Conservation (phyloP, 2,888 invertebrate species). For the Gortyna flavago region DNA sequence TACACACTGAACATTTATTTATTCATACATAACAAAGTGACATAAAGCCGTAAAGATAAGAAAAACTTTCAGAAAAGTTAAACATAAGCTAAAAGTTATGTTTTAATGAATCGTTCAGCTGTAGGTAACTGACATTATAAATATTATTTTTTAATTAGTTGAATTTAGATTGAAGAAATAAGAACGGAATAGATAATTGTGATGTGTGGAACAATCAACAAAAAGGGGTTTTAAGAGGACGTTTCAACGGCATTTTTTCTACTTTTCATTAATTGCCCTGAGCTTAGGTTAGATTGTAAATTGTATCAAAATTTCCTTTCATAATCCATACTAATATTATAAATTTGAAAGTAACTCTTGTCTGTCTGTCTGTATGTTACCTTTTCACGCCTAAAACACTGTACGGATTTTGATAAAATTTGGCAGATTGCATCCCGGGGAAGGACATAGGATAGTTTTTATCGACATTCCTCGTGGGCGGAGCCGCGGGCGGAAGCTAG, state of each 20-base stretch:
- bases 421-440: too few species aligned
- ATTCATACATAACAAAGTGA: not conserved
- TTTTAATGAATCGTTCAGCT: too few species aligned
- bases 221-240: not conserved
- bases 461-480: too few species aligned
- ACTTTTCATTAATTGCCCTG: not conserved
- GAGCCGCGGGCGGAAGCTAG: too few species aligned
- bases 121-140: fast-evolving
- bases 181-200: not conserved
- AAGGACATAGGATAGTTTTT: too few species aligned
- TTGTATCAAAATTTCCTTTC: too few species aligned
- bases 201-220: not conserved
- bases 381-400: too few species aligned
- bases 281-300: not conserved
- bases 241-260: not conserved
- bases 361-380: too few species aligned
- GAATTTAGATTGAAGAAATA: not conserved
- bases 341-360: too few species aligned
- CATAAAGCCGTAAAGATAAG: not conserved
- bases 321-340: too few species aligned
- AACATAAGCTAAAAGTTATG: too few species aligned
- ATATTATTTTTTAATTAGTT: not conserved
- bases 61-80: not conserved
- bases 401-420: too few species aligned
- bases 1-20: not conserved